These are phyloP conservation scores for Spondyliosoma cantharus DNA, from an alignment of 2,797 vertebrate species.

Conservation along the genomic window DNA sequence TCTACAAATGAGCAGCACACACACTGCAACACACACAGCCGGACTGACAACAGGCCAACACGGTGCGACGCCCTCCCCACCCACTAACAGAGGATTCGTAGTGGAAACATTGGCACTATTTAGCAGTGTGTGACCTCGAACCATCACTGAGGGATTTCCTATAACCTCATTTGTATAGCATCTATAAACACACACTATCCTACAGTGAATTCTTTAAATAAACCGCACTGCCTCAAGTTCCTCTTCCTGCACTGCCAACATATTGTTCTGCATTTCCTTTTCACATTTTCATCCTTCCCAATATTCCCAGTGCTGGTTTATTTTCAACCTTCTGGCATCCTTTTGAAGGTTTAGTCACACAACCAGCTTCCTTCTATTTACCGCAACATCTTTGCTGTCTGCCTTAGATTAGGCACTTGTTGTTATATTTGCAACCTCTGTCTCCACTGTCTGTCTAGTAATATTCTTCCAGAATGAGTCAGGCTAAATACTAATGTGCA, in stretches of 20 bases:
- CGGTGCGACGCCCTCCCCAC: neutral
- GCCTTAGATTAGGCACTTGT: constrained; percentile 40
- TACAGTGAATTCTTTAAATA: constrained; percentile 75
- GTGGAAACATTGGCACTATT: constrained; percentile 29
- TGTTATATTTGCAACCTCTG: constrained; percentile 38
- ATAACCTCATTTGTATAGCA: constrained; percentile 40
- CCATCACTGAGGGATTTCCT: constrained; percentile 67
- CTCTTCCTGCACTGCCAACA: constrained; percentile 58
- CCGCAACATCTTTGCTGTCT: constrained; percentile 43
- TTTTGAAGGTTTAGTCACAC: constrained; percentile 69
- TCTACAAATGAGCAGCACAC: constrained; percentile 3
- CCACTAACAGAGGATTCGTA: constrained; percentile 1
- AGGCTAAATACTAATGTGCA: constrained; percentile 23
- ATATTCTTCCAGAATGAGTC: constrained; percentile 49
- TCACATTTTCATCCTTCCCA: constrained; percentile 72
- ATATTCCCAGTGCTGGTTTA: constrained; percentile 67
- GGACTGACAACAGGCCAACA: neutral
- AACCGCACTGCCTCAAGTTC: constrained; percentile 58
- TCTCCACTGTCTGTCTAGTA: constrained; percentile 40
- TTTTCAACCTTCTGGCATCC: constrained; percentile 65
- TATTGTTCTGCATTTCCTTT: constrained; percentile 79
- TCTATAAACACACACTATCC: constrained; percentile 57
- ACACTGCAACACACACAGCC: neutral
- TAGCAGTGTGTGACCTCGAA: constrained; percentile 48
- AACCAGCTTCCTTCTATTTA: constrained; percentile 64